A percentile compares a stretch with the other conserved stretches of the same genome.
Evolutionary conservation across 1,140 invertebrate species (phyloP).

Genomic region (Thaumatotibia leucotreta): DNA sequence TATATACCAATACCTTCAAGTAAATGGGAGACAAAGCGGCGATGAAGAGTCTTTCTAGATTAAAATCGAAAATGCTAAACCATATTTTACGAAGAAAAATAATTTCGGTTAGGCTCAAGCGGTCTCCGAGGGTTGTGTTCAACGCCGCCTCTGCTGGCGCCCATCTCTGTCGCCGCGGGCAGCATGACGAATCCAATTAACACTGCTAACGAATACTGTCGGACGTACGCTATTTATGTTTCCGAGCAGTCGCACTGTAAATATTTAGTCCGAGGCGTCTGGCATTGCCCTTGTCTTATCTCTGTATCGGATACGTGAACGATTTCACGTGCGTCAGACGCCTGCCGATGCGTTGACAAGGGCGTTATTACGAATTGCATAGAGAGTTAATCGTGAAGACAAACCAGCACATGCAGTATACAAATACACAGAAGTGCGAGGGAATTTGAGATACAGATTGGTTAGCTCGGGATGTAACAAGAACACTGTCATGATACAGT

Average conservation of each 20-base stretch:
- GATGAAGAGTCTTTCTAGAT: too few relatives aligned
- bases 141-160: not conserved
- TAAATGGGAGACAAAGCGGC: too few relatives aligned
- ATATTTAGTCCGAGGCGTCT: constrained; percentile 69
- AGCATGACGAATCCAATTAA: constrained; percentile 69
- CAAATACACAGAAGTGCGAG: not conserved
- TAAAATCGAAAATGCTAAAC: not conserved
- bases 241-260: constrained; percentile 65
- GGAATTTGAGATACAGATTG: too few relatives aligned
- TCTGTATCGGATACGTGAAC: constrained; percentile 52
- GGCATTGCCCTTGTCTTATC: constrained; percentile 63
- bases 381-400: not conserved
- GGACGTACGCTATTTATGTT: constrained; percentile 67
- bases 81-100: not conserved
- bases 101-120: not conserved
- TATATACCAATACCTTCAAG: too few relatives aligned
- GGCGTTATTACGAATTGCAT: not conserved
- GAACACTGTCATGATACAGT: constrained; percentile 47
- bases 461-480: not conserved
- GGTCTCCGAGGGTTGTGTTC: not conserved
- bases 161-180: constrained; percentile 30
- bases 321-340: constrained; percentile 44
- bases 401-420: not conserved
- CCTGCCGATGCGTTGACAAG: constrained; percentile 24
- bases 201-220: constrained; percentile 62